Conservation (phyloP, 2,797 vertebrate species). For the Emydoidea blandingii region DNA sequence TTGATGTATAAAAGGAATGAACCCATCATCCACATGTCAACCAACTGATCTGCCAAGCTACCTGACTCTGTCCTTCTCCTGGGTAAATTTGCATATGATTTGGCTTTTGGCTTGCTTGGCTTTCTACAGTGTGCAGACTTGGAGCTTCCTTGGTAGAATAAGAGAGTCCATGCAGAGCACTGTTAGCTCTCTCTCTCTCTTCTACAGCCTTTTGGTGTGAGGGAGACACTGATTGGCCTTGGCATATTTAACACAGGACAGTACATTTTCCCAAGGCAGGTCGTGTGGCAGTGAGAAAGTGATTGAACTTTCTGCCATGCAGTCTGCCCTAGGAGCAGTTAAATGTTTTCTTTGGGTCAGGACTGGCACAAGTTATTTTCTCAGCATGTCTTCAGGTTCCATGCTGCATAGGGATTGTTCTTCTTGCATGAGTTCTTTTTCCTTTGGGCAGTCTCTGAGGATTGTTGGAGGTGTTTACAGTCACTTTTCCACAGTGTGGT, state of each 20-base stretch:
- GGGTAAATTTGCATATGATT: background rate
- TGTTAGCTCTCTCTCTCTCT: background rate
- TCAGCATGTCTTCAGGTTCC: background rate
- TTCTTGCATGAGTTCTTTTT: background rate
- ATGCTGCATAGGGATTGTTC: background rate
- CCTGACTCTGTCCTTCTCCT: background rate
- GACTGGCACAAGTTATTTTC: background rate
- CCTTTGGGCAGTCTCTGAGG: background rate
- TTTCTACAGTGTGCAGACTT: background rate
- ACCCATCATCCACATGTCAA: background rate
- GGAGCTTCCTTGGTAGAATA: background rate
- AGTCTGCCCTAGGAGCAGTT: background rate
- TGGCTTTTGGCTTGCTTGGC: background rate
- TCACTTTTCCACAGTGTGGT: background rate
- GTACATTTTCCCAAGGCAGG: background rate
- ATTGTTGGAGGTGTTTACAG: background rate
- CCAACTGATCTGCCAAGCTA: background rate
- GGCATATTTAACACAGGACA: background rate
- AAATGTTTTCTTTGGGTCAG: background rate
- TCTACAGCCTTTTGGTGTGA: background rate
- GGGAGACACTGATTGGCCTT: background rate
- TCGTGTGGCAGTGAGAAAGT: background rate
- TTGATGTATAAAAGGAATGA: background rate
- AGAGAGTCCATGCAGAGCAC: background rate
- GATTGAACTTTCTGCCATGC: background rate